Evolutionary conservation across 2,797 vertebrate genomes (phyloP).

Genomic region (Falco naumanni): DNA sequence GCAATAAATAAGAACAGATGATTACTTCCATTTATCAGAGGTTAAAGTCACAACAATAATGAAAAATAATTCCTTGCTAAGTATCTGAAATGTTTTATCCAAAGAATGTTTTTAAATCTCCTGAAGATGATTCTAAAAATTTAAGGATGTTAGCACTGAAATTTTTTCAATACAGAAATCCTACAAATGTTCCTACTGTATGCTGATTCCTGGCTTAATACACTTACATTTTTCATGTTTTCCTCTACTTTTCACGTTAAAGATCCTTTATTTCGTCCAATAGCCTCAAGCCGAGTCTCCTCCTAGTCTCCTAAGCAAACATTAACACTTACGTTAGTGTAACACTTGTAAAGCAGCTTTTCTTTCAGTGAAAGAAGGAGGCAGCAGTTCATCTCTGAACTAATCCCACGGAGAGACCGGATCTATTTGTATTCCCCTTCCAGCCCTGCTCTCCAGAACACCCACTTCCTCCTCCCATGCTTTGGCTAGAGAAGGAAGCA

Average conservation of each 20-base stretch:
- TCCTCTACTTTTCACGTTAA: constrained; percentile 16
- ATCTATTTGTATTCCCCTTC: background rate
- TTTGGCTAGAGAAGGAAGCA: background rate
- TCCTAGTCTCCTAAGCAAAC: constrained; percentile 39
- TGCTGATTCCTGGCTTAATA: background rate
- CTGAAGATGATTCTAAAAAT: background rate
- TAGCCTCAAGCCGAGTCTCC: background rate
- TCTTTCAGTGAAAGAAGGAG: constrained; percentile 25
- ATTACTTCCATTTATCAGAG: constrained; percentile 64
- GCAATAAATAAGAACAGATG: constrained; percentile 59
- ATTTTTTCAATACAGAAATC: background rate
- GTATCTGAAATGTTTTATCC: background rate
- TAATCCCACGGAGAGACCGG: background rate
- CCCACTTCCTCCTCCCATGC: background rate
- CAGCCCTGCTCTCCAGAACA: background rate
- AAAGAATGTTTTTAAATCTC: background rate
- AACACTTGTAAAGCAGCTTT: constrained; percentile 49
- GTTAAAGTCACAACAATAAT: constrained; percentile 40
- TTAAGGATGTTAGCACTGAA: background rate
- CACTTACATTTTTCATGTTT: background rate
- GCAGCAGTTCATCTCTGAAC: background rate
- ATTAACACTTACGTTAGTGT: constrained; percentile 28
- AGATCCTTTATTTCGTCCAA: constrained; percentile 16
- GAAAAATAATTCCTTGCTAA: constrained; percentile 36
- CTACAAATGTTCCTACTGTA: background rate